Evolutionary conservation across 1,140 invertebrate genomes (phyloP).

Genomic region (Conus ventricosus): DNA sequence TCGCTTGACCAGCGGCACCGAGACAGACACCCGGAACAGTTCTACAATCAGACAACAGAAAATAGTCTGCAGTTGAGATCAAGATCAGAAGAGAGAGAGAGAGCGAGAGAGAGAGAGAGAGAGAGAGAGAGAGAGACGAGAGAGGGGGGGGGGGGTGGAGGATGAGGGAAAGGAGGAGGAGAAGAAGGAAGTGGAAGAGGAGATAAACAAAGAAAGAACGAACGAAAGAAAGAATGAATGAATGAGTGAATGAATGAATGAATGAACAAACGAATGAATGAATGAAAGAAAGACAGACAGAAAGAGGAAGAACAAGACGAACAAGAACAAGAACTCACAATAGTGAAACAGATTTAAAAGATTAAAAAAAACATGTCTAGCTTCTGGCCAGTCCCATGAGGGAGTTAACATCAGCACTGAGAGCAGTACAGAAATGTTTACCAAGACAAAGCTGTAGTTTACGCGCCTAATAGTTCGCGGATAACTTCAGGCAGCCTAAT

Average conservation of each 20-base stretch:
- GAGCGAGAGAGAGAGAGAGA: background rate
- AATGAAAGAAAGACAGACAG: too few relatives aligned
- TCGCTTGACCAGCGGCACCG: background rate
- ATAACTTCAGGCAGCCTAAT: too few relatives aligned
- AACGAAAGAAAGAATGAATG: background rate
- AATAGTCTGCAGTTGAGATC: background rate
- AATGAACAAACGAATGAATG: background rate
- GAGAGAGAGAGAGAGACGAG: background rate
- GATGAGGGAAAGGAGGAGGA: background rate
- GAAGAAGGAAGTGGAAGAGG: background rate
- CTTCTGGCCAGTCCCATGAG: too few relatives aligned
- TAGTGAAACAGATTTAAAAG: too few relatives aligned
- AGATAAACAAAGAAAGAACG: background rate
- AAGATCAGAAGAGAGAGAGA: background rate
- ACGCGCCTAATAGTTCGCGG: too few relatives aligned
- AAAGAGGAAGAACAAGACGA: too few relatives aligned
- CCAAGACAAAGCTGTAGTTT: too few relatives aligned
- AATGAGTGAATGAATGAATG: background rate
- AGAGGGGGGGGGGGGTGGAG: background rate
- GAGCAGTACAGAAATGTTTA: too few relatives aligned
- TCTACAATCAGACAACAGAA: background rate
- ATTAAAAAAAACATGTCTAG: too few relatives aligned
- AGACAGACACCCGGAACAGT: slow-evolving; percentile 1
- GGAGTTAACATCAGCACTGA: too few relatives aligned
- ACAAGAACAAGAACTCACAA: too few relatives aligned